phyloP scores from a whole-genome alignment of 2,797 vertebrate species.

The Enteromius unitaeniatus region DNA sequence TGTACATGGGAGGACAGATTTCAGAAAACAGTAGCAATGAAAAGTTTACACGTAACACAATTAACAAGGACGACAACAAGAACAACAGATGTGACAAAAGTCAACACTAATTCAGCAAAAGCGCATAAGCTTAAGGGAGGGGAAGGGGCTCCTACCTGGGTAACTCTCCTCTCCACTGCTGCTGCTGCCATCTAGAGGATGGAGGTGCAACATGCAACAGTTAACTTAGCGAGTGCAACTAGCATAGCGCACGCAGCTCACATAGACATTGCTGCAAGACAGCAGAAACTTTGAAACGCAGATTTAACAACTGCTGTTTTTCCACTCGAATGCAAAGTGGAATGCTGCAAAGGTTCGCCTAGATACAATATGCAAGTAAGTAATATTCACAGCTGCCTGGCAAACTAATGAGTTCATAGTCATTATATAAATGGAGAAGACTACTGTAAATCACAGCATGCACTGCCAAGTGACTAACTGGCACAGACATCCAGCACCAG shows the following conservation, averaged over 20 bases:
- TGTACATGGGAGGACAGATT: background rate
- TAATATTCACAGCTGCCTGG: background rate
- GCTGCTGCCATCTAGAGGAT: slow-evolving; percentile 92
- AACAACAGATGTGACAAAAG: slow-evolving; percentile 27
- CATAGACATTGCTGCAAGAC: slow-evolving; percentile 21
- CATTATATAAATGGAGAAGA: slow-evolving; percentile 4
- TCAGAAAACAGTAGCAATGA: slow-evolving; percentile 10
- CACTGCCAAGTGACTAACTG: slow-evolving; percentile 45
- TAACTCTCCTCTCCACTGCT: slow-evolving; percentile 85
- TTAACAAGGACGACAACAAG: slow-evolving; percentile 33
- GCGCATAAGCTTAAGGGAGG: slow-evolving; percentile 64
- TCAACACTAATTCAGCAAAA: slow-evolving; percentile 46
- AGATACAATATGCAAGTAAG: background rate
- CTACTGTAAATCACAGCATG: slow-evolving; percentile 8
- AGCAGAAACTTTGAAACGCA: background rate
- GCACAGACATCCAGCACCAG: slow-evolving; percentile 41
- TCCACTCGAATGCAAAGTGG: background rate
- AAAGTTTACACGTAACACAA: slow-evolving; percentile 9
- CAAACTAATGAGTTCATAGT: slow-evolving; percentile 16
- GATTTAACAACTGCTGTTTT: background rate
- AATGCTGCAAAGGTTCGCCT: background rate
- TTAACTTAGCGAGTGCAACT: slow-evolving; percentile 84
- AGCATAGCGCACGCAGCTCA: slow-evolving; percentile 62
- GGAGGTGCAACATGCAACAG: slow-evolving; percentile 90
- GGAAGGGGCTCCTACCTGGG: slow-evolving; percentile 88